These are phyloP conservation scores for Limnephilus marmoratus DNA, from an alignment of 2,888 invertebrate genomes.

Conservation along the genomic window DNA sequence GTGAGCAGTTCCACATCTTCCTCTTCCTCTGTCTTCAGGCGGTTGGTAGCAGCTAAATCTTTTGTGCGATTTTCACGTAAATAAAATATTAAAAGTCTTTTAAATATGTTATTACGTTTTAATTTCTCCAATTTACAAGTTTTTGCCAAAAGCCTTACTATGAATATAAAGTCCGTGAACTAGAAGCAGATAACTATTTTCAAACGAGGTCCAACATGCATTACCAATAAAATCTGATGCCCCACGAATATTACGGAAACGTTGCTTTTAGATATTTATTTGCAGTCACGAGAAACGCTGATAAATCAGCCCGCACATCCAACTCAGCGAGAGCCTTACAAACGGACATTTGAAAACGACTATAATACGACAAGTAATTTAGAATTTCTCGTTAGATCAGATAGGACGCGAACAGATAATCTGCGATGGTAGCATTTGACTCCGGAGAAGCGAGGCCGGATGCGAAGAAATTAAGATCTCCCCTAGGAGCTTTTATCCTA, in stretches of 20 bases:
- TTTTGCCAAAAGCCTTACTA: no score
- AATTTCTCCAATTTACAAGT: no score
- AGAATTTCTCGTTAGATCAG: slow-evolving; percentile 21
- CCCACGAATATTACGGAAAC: background rate
- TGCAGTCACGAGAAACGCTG: background rate
- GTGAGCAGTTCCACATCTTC: no score
- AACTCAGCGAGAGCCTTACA: background rate
- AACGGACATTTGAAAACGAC: background rate
- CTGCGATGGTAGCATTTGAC: slow-evolving; percentile 4
- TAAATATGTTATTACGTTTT: no score
- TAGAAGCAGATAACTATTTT: no score
- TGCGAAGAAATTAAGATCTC: slow-evolving; percentile 24
- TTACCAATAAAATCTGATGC: background rate
- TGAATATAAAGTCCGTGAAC: no score
- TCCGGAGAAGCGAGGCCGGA: background rate
- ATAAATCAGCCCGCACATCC: background rate
- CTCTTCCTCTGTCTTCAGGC: no score
- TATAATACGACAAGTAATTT: slow-evolving; percentile 8
- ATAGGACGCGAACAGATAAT: slow-evolving; percentile 4
- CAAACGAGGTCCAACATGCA: no score
- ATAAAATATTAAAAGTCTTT: no score
- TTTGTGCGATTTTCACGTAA: no score
- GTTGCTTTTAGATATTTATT: background rate
- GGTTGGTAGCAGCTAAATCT: no score
- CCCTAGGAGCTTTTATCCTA: slow-evolving; percentile 2